Conservation (phyloP, 2,797 vertebrate genomes). For the Alexandromys oeconomus region DNA sequence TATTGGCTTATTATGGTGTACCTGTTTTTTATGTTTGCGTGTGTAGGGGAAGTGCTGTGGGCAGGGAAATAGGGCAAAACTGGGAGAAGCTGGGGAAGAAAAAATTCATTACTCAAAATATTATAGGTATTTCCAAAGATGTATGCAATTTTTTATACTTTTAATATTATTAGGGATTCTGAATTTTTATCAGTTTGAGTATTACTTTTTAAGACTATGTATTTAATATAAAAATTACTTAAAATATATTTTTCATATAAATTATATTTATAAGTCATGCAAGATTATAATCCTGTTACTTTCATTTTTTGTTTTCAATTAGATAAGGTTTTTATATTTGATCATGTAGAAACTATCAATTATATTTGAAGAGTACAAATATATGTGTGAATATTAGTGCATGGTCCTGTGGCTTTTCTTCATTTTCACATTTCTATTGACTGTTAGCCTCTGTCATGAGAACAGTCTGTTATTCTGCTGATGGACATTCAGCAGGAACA, state of each 20-base stretch:
- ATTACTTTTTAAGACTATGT: background rate
- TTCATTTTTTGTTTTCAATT: background rate
- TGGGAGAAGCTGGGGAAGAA: background rate
- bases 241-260: background rate
- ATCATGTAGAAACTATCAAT: background rate
- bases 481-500: background rate
- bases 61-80: background rate
- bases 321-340: background rate
- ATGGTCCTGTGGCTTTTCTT: background rate
- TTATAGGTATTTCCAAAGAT: background rate
- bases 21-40: background rate
- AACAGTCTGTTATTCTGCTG: background rate
- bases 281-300: background rate
- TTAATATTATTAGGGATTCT: background rate
- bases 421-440: background rate
- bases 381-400: background rate
- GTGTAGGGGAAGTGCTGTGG: background rate
- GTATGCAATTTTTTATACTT: background rate
- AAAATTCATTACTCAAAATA: background rate
- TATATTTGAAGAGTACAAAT: background rate
- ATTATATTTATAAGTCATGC: background rate
- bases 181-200: background rate
- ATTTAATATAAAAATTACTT: background rate
- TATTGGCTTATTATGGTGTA: background rate
- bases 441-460: background rate